Evolutionary conservation across 2,113 vertebrate genomes (phyloP).

Genomic region (Oxyura jamaicensis): DNA sequence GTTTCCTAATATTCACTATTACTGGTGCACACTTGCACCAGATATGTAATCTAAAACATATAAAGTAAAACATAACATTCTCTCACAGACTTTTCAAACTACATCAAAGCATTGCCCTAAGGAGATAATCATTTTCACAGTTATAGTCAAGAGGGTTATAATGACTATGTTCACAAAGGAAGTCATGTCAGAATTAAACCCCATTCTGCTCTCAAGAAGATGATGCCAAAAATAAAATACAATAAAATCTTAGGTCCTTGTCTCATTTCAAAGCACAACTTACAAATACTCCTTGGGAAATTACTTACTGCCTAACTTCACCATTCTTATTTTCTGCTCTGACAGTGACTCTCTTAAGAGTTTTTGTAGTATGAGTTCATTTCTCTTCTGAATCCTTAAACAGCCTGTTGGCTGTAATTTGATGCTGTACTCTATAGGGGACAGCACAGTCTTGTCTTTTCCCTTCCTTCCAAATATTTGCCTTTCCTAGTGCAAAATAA

Average conservation of each 20-base stretch:
- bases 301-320: neutral
- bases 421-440: neutral
- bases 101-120: constrained; percentile 47
- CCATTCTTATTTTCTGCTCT: neutral
- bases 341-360: neutral
- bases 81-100: constrained; percentile 31
- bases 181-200: constrained; percentile 29
- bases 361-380: neutral
- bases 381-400: neutral
- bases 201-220: neutral
- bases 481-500: neutral
- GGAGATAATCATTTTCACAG: constrained; percentile 20
- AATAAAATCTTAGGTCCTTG: neutral
- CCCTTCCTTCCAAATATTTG: neutral
- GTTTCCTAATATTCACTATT: constrained; percentile 25
- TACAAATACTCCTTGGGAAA: neutral
- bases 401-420: constrained; percentile 6
- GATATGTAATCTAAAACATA: neutral
- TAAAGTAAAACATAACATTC: constrained; percentile 17
- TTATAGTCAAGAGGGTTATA: neutral
- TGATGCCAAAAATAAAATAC: neutral
- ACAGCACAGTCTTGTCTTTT: constrained; percentile 40
- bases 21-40: neutral
- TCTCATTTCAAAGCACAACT: neutral
- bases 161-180: constrained; percentile 10